Conservation (phyloP, 2,113 vertebrate genomes). For the Heterocephalus glaber region DNA sequence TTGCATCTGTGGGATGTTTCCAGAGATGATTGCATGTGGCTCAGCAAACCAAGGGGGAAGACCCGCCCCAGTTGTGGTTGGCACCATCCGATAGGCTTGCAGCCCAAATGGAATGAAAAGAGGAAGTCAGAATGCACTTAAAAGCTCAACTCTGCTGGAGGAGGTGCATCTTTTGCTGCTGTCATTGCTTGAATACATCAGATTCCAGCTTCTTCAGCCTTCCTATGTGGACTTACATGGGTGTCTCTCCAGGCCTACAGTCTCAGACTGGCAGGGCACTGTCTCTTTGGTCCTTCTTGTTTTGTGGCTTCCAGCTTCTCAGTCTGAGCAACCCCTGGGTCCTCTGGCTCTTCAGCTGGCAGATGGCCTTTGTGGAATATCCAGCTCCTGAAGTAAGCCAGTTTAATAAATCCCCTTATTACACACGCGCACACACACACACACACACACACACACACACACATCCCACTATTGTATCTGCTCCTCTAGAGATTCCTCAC, state of each 20-base stretch:
- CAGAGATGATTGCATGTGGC: background rate
- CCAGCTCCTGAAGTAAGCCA: background rate
- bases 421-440: background rate
- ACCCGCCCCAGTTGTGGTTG: background rate
- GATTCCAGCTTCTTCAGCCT: background rate
- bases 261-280: background rate
- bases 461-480: background rate
- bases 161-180: background rate
- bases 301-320: background rate
- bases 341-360: background rate
- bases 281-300: background rate
- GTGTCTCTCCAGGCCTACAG: background rate
- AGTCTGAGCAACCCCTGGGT: background rate
- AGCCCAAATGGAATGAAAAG: background rate
- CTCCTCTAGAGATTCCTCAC: background rate
- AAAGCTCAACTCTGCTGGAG: background rate
- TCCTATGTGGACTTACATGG: background rate
- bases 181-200: background rate
- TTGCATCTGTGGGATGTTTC: background rate
- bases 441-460: background rate
- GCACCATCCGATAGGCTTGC: background rate
- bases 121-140: background rate
- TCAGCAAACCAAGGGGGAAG: background rate
- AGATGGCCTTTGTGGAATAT: background rate
- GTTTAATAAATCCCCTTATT: background rate